Evolutionary conservation across 2,113 vertebrate genomes (phyloP).

Genomic region (Thymallus thymallus): DNA sequence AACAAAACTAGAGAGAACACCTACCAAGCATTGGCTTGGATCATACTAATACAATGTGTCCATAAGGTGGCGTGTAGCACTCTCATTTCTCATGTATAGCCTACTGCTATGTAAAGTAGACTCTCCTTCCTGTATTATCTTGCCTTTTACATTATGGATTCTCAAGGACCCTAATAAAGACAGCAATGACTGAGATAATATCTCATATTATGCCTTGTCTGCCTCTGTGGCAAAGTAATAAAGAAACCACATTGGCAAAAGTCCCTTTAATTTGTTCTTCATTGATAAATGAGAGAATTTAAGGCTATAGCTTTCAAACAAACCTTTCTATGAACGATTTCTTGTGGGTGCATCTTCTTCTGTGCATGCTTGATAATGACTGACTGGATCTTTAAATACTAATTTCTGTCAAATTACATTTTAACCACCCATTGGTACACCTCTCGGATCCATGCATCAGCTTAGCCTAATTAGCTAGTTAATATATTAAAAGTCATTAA

Average conservation of each 20-base stretch:
- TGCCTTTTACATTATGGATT: too few species aligned
- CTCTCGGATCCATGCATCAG: constrained; percentile 22
- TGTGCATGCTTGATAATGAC: constrained; percentile 28
- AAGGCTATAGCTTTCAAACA: too few species aligned
- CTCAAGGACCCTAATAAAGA: too few species aligned
- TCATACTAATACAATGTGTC: constrained; percentile 35
- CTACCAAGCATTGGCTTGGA: neutral
- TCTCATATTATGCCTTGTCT: constrained; percentile 43
- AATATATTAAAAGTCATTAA: constrained; percentile 37
- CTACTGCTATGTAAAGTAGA: constrained; percentile 16
- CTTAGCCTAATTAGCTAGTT: constrained; percentile 27
- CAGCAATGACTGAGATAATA: too few species aligned
- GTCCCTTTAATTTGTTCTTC: constrained; percentile 10
- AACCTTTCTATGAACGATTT: too few species aligned
- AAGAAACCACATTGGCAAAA: constrained; percentile 37
- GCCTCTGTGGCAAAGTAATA: constrained; percentile 51
- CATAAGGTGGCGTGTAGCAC: constrained; percentile 70
- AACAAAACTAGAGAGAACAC: neutral
- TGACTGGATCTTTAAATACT: constrained; percentile 20
- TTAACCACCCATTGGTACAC: constrained; percentile 32
- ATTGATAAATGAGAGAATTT: too few species aligned
- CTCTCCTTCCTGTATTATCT: neutral
- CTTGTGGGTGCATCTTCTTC: neutral
- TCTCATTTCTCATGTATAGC: constrained; percentile 41
- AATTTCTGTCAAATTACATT: constrained; percentile 30